Base-by-base conservation (phyloP, 1,140 invertebrate genomes). In the Cherax quadricarinatus region DNA sequence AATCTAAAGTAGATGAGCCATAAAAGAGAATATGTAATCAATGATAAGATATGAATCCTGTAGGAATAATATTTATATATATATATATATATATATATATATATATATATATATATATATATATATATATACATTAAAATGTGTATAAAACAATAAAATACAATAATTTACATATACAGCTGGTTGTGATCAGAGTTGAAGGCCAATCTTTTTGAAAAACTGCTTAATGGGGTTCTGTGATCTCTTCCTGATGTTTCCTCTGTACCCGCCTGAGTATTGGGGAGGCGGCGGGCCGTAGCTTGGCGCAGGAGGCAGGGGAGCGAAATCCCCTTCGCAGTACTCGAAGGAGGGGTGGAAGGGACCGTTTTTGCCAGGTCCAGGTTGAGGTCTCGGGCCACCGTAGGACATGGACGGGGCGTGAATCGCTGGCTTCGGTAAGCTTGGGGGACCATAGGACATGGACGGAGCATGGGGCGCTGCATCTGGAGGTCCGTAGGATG, bases 311-410 rank as follows among this genome's bases (percentile, higher is more conserved):
- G 89, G 79, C 16, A 91, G 78, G 9, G 89, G 89, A 9, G 30
- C 80, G 78, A 91, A 91, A 1, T 91, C 78, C 6, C 89, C 89
- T 30, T 87, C 75, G 48, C 89, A 91, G 78, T 91, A 91, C 60
- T 91, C 84, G 21, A 86, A 48, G 21, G 89, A 84, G 6, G 89
- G 84, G 21, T 91, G 12, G 85, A 91, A 91, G 62, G 53, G 57
- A 16, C 48, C 30, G 41, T 73, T 30, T n/a, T 5, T 3, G 85
- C 14, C 10, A 48, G n/a, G 66, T 16, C 48, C 41, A 30, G 3
- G 62, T n/a, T 21, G 41, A n/a, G 49, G 49, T 41, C 30, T 41
- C 30, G 30, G 30, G 30, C 30, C 30, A 41, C 30, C 30, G 30
- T 41, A 41, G 30, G 30, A 41, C 30, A 41, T 41, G 24, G 66